Percentiles rank a stretch among this genome's conserved stretches.
Evolutionary conservation across 2,888 invertebrate genomes (phyloP).

Genomic region (Nesidiocoris tenuis): DNA sequence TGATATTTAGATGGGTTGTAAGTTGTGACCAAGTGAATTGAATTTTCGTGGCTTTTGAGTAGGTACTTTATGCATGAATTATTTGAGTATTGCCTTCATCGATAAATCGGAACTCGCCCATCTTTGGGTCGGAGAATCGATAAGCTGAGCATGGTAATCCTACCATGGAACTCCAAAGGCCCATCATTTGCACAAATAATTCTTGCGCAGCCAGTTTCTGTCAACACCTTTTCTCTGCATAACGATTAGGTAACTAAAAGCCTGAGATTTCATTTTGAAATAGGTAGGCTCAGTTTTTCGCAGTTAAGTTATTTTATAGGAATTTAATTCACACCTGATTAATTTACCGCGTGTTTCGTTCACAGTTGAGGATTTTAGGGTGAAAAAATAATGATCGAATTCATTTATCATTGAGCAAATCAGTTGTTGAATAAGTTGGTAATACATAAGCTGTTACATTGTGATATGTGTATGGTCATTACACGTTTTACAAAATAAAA

Average conservation of each 20-base stretch:
- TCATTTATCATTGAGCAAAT: conserved; percentile 28
- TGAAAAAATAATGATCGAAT: neutral
- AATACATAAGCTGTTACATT: conserved; percentile 9
- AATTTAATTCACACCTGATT: neutral
- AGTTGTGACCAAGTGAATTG: too few relatives aligned
- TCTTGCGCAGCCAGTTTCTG: too few relatives aligned
- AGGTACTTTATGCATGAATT: conserved; percentile 1
- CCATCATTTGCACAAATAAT: too few relatives aligned
- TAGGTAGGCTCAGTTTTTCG: neutral
- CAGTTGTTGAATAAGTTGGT: conserved; percentile 28
- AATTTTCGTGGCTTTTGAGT: too few relatives aligned
- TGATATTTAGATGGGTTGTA: too few relatives aligned
- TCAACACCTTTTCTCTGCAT: too few relatives aligned
- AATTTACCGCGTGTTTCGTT: neutral
- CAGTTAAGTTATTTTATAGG: neutral
- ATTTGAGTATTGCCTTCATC: conserved; percentile 1
- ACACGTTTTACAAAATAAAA: neutral
- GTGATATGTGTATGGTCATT: conserved; percentile 32
- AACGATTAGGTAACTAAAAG: conserved; percentile 8
- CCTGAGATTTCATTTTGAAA: neutral
- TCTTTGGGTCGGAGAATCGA: too few relatives aligned
- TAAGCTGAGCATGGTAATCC: too few relatives aligned
- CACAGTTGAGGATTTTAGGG: neutral
- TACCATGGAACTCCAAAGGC: too few relatives aligned
- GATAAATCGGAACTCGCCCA: too few relatives aligned